Evolutionary conservation across 2,797 vertebrate genomes (phyloP).

Genomic region (Lepus oiostolus): DNA sequence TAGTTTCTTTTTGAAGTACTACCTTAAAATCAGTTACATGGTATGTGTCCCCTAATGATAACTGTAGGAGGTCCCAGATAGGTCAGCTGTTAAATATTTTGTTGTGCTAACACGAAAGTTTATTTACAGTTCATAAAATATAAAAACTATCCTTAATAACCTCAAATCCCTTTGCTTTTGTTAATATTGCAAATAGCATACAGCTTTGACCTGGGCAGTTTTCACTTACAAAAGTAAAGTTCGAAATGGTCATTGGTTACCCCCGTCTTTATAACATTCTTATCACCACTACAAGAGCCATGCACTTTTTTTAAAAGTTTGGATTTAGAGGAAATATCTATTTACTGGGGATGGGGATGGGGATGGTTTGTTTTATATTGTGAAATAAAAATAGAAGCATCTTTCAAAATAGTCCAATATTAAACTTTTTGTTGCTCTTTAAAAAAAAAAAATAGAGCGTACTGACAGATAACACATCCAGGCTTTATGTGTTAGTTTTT

Average conservation of each 20-base stretch:
- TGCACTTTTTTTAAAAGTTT: neutral
- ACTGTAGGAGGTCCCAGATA: neutral
- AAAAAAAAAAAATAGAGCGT: constrained; percentile 26
- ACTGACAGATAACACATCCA: neutral
- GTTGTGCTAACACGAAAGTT: constrained; percentile 29
- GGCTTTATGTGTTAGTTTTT: constrained; percentile 40
- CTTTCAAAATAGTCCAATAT: neutral
- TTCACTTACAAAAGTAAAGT: constrained; percentile 54
- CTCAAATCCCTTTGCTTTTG: neutral
- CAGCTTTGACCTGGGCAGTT: constrained; percentile 8
- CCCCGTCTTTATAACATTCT: neutral
- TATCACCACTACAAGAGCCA: neutral
- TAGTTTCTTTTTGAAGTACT: neutral
- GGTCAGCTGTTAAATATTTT: constrained; percentile 18
- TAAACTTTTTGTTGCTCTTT: constrained; percentile 17
- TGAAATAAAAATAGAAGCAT: constrained; percentile 29
- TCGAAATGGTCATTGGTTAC: constrained; percentile 5
- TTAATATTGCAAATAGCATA: constrained; percentile 27
- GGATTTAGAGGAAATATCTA: neutral
- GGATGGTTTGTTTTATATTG: neutral
- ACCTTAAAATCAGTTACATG: neutral
- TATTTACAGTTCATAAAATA: constrained; percentile 15
- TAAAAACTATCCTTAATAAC: constrained; percentile 18
- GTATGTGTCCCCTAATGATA: neutral
- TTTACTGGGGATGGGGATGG: neutral